Percentiles rank a stretch among this genome's conserved stretches.
Conservation (phyloP, 2,113 vertebrate species). For the Rhea americana region DNA sequence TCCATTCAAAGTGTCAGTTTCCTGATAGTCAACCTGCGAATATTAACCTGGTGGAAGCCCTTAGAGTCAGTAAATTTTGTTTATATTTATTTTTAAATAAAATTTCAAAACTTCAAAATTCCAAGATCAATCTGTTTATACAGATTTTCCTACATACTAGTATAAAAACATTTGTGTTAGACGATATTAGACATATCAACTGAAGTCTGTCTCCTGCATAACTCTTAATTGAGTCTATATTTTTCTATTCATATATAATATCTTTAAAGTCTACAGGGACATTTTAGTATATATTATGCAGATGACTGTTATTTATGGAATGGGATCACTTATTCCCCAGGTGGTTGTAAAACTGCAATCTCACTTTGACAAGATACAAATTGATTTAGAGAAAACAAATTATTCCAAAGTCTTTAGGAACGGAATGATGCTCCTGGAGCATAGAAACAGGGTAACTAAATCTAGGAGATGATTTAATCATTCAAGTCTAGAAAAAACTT, state of each 20-base stretch:
- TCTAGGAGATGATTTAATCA: constrained; percentile 42
- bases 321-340: constrained; percentile 62
- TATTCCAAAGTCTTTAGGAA: constrained; percentile 72
- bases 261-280: constrained; percentile 51
- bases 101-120: neutral
- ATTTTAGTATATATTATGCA: constrained; percentile 71
- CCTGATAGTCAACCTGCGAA: neutral
- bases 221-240: neutral
- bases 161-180: neutral
- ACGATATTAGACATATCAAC: neutral
- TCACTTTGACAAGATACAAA: constrained; percentile 77
- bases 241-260: constrained; percentile 17
- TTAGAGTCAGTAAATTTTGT: too few relatives aligned
- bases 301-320: constrained; percentile 75
- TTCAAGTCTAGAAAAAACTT: neutral
- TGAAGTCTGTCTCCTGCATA: neutral
- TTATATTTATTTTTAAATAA: neutral
- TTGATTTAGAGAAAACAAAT: constrained; percentile 80
- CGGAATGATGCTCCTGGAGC: constrained; percentile 21
- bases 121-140: neutral
- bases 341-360: constrained; percentile 73
- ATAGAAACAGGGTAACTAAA: constrained; percentile 40
- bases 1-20: neutral
- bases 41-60: neutral
- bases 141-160: neutral